Base-by-base conservation (phyloP, 2,113 vertebrate species). In the Plectropomus leopardus region DNA sequence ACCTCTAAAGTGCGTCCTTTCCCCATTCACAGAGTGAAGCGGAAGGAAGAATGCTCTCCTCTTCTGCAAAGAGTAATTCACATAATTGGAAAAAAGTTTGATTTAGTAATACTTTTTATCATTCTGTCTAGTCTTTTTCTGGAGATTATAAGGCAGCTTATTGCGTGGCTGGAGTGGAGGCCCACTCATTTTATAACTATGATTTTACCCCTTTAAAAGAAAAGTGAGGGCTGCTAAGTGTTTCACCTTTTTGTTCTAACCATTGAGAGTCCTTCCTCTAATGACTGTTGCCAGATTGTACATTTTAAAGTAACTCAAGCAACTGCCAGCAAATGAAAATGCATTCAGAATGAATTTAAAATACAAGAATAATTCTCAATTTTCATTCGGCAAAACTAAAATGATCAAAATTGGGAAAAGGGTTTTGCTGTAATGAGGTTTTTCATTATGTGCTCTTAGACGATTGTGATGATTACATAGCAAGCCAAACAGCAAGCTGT, bases 1-100 rank as follows among this genome's bases (percentile, higher is more conserved):
- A 30, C 59, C 65, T 76, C 63, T 64, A 32, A 80, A 84, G 79
- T 84, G 84, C 66, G 79, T 77, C 63, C 55, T 72, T 61, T 88
- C 26, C 50, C 53, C 32, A 64, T 17, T 86, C 50, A 73, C 59
- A 47, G 42, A 68, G 59, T 19, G 42, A 81, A 47, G 28, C 1
- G 10, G 47, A 73, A 75, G 24, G 30, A 70, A 26, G 70, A 65
- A 60, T 5, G n/a, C 16, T 66, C 77, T 23, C 10, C 45, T 78
- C 16, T 15, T 58, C 57, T 44, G 34, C 16, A 23, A 24, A 66
- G 23, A n/a, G 26, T 10, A n/a, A 36, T 48, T 55, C 60, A 50
- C 55, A 60, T 69, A 63, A 73, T 5, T 19, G 8, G 14, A 28
- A 47, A 75, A 63, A 51, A 21, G 30, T 53, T 53, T 63, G 55